Conservation (phyloP, 64 coral and sea anemone genomes). For the Stylophora pistillata region DNA sequence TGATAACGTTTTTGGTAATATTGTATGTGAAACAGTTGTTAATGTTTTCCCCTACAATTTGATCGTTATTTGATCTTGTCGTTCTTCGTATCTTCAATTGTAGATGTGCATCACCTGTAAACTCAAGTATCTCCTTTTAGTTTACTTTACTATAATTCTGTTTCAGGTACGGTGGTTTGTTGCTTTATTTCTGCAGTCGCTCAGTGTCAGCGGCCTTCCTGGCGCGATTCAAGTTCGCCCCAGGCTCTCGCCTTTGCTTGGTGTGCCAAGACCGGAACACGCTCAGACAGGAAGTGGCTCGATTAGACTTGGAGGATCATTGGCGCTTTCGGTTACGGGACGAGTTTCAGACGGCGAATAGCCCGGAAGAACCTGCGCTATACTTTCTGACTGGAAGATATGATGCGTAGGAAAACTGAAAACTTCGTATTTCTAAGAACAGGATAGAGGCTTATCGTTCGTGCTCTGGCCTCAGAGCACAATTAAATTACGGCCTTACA, state of each 20-base stretch:
- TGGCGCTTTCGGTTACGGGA: constrained; percentile 96
- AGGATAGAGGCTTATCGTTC: too few relatives aligned
- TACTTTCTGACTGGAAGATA: constrained; percentile 91
- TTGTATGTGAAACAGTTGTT: too few relatives aligned
- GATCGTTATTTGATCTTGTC: background rate
- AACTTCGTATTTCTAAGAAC: background rate
- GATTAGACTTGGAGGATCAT: constrained; percentile 93
- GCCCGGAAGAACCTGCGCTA: constrained; percentile 78
- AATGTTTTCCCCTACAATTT: background rate
- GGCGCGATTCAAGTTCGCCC: constrained; percentile 78
- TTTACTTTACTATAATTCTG: background rate
- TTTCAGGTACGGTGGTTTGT: constrained; percentile 82
- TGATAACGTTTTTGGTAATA: too few relatives aligned
- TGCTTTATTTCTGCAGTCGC: constrained; percentile 72
- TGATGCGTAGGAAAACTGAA: constrained; percentile 17
- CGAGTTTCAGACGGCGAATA: constrained; percentile 92
- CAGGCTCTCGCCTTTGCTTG: constrained; percentile 84
- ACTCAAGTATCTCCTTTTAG: background rate
- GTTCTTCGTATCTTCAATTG: background rate
- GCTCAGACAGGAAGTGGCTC: constrained; percentile 89
- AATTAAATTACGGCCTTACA: background rate
- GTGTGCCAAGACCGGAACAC: constrained; percentile 93
- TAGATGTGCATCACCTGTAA: background rate
- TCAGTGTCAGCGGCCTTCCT: constrained; percentile 77
- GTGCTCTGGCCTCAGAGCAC: background rate